Evolutionary conservation across 35 echinoderm and acorn worm species (phyloP).

Genomic region (Apostichopus japonicus): DNA sequence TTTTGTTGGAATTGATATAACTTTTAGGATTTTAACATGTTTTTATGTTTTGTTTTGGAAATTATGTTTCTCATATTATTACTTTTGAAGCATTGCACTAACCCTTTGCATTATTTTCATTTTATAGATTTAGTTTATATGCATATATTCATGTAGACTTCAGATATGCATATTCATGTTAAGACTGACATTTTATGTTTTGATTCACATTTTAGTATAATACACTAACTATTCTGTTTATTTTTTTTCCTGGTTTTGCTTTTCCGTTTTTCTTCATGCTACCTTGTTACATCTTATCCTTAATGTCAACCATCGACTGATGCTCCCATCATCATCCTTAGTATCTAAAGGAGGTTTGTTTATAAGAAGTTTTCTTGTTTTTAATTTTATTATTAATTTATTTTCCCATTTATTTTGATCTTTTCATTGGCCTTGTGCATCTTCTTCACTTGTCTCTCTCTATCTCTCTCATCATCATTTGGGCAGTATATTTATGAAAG

Average conservation of each 20-base stretch:
- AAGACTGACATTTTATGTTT: neutral
- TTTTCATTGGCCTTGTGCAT: too few relatives aligned
- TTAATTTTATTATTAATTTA: too few relatives aligned
- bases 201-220: neutral
- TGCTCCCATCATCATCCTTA: neutral
- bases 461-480: too few relatives aligned
- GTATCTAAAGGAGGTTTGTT: conserved; percentile 4
- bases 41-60: too few relatives aligned
- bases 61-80: too few relatives aligned
- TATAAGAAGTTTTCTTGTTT: neutral
- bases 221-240: neutral
- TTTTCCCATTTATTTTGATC: too few relatives aligned
- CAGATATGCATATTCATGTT: neutral
- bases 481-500: too few relatives aligned
- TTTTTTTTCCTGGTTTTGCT: neutral
- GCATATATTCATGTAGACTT: neutral
- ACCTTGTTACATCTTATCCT: neutral
- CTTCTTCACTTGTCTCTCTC: too few relatives aligned
- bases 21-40: too few relatives aligned
- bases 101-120: too few relatives aligned
- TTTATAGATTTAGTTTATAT: neutral
- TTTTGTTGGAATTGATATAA: too few relatives aligned
- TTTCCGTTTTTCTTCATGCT: neutral
- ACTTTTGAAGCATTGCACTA: too few relatives aligned
- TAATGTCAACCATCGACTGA: neutral